phyloP scores from a whole-genome alignment of 1,140 invertebrate genomes.

The Colletes gigas region DNA sequence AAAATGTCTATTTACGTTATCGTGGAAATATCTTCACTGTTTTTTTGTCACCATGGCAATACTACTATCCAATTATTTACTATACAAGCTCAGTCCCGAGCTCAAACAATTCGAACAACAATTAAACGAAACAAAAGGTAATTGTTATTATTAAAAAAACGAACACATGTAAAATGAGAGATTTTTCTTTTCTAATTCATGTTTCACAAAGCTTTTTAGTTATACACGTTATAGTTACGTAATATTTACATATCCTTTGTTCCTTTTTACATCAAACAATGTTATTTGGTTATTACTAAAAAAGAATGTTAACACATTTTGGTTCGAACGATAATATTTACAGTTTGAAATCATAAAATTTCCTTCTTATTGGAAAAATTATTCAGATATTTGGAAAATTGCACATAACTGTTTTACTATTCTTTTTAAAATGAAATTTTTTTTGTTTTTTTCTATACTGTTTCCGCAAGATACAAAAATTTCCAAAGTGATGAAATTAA shows the following conservation, averaged over 20 bases:
- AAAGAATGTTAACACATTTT: slow-evolving; percentile 47
- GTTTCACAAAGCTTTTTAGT: slow-evolving; percentile 47
- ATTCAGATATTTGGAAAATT: slow-evolving; percentile 26
- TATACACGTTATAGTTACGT: slow-evolving; percentile 48
- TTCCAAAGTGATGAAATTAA: slow-evolving; percentile 21
- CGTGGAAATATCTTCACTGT: slow-evolving; percentile 28
- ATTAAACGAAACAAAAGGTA: slow-evolving; percentile 28
- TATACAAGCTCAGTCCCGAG: not conserved
- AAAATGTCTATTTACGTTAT: slow-evolving; percentile 20
- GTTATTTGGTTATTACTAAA: slow-evolving; percentile 46
- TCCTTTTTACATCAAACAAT: slow-evolving; percentile 46
- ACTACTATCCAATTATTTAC: not conserved
- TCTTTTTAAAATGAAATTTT: not conserved
- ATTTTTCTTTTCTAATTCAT: slow-evolving; percentile 50
- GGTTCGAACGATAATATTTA: slow-evolving; percentile 43
- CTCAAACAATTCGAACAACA: not conserved
- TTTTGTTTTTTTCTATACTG: slow-evolving; percentile 6
- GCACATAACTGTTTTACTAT: slow-evolving; percentile 14
- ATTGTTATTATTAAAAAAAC: slow-evolving; percentile 27
- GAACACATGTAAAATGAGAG: slow-evolving; percentile 43
- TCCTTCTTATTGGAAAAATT: not conserved
- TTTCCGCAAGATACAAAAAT: slow-evolving; percentile 35
- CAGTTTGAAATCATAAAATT: slow-evolving; percentile 18
- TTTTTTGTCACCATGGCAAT: not conserved
- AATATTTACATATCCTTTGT: slow-evolving; percentile 44